phyloP scores from a whole-genome alignment of 2,888 invertebrate species.

The Hofmannophila pseudospretella region DNA sequence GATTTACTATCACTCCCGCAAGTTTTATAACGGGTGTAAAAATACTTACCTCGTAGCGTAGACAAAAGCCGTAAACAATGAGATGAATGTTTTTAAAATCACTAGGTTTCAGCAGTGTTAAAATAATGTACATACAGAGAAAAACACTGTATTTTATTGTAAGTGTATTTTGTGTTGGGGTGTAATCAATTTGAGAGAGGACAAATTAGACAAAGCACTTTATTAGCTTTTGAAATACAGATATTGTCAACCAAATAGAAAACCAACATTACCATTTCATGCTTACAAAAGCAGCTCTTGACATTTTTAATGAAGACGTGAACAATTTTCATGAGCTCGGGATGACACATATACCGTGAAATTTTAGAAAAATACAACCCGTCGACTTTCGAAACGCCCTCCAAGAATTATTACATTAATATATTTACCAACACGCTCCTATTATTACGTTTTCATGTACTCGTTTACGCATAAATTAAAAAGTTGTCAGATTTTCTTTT shows the following conservation, averaged over 20 bases:
- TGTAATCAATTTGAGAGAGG: too few species aligned
- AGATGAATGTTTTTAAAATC: conserved; percentile 46
- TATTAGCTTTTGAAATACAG: conserved; percentile 30
- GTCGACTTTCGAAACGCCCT: conserved; percentile 55
- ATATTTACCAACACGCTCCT: conserved; percentile 75
- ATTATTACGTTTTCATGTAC: conserved; percentile 78
- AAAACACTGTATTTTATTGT: too few species aligned
- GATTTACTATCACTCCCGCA: too few species aligned
- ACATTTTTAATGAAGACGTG: conserved; percentile 60
- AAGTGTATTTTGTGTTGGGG: too few species aligned
- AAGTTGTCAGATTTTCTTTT: conserved; percentile 74
- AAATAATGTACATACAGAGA: too few species aligned
- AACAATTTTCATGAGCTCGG: conserved; percentile 54
- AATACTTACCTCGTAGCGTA: conserved; percentile 27
- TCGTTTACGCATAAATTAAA: conserved; percentile 75
- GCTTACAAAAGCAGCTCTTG: conserved; percentile 24
- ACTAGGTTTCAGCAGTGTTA: too few species aligned
- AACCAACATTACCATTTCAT: conserved; percentile 17
- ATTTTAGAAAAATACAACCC: conserved; percentile 66
- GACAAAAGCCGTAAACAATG: conserved; percentile 45
- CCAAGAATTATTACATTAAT: conserved; percentile 71
- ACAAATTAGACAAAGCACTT: conserved; percentile 23
- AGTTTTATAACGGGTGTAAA: conserved; percentile 33
- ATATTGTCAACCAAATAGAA: conserved; percentile 31
- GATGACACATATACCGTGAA: conserved; percentile 72